Base-by-base conservation (phyloP, 1,140 invertebrate genomes). In the Procambarus clarkii region DNA sequence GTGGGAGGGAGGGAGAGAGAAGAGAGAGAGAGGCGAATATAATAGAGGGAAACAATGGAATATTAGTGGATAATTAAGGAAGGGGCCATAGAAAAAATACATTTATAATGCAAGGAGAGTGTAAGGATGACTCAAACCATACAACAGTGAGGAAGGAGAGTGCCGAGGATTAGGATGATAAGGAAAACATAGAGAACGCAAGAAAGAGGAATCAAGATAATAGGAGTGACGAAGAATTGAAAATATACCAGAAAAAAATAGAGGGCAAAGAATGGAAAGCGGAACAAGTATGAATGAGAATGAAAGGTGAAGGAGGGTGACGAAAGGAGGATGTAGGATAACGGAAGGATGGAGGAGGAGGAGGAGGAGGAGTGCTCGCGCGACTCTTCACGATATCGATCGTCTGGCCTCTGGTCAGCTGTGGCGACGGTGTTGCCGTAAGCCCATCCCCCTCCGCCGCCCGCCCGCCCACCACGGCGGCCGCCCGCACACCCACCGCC, bases 401-500 rank as follows among this genome's bases (percentile, higher is more conserved):
- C 18, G 69, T 3, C 13, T 74, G n/a, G n/a, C 24, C 69, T 74
- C n/a, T 74, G 69, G 69, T 74, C 69, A 74, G 69, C 69, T 74
- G 69, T 74, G 69, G 69, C n/a, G 69, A 74, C 69, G n/a, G n/a
- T 74, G 69, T 74, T 74, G 69, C 7, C n/a, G n/a, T n/a, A 21
- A 3, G 7, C 69, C 69, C 21, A 34, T 8, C 5, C 60, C 60
- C 60, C 8, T 3, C 18, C 60, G n/a, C 69, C 69, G 13, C 13
- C 69, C 69, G 18, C 13, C 21, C 21, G 21, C 69, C 69, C 69
- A 24, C 7, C 69, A 2, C 69, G 34, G 5, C 69, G 21, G n/a
- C 69, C 21, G n/a, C 69, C 69, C 69, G 18, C 15, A 7, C 54
- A 4, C 54, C n/a, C 5, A 58, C 54, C 5, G 54, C 11, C 5